Evolutionary conservation across 1,140 invertebrate genomes (phyloP).

Genomic region (Pogonomyrmex barbatus): DNA sequence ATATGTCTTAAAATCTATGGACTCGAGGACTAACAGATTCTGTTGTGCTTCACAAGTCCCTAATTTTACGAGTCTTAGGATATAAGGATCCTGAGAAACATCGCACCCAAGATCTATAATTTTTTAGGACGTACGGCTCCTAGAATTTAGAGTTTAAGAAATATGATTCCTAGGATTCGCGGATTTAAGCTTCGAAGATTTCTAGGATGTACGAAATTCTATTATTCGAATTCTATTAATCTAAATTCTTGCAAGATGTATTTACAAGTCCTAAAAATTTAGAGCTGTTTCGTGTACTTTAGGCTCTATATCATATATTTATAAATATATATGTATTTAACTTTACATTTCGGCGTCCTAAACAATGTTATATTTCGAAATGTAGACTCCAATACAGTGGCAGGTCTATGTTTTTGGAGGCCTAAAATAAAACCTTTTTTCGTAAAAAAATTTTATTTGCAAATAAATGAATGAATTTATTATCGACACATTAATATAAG

Average conservation of each 20-base stretch:
- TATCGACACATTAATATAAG: conserved; percentile 22
- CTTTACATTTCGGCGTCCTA: conserved; percentile 7
- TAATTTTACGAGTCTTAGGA: conserved; percentile 1
- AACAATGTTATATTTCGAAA: neutral
- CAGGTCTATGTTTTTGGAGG: neutral
- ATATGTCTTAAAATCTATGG: conserved; percentile 33
- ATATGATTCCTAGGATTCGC: conserved; percentile 4
- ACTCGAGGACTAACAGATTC: neutral
- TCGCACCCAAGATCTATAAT: conserved; percentile 46
- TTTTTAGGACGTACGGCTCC: conserved; percentile 53
- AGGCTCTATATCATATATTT: conserved; percentile 12
- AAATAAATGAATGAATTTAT: conserved; percentile 2
- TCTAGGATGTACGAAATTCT: conserved; percentile 20
- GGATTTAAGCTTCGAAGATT: conserved; percentile 15
- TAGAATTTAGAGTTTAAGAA: conserved; percentile 42
- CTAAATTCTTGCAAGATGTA: conserved; percentile 13
- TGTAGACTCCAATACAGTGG: neutral
- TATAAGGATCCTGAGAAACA: conserved; percentile 51
- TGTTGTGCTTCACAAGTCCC: neutral
- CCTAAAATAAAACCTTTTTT: neutral
- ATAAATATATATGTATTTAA: neutral
- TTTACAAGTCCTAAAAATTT: conserved; percentile 30
- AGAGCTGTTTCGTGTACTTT: conserved; percentile 2
- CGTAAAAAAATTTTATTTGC: neutral
- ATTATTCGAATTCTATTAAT: conserved; percentile 28